Base-by-base conservation (phyloP, 2,113 vertebrate species). In the Oncorhynchus mykiss region DNA sequence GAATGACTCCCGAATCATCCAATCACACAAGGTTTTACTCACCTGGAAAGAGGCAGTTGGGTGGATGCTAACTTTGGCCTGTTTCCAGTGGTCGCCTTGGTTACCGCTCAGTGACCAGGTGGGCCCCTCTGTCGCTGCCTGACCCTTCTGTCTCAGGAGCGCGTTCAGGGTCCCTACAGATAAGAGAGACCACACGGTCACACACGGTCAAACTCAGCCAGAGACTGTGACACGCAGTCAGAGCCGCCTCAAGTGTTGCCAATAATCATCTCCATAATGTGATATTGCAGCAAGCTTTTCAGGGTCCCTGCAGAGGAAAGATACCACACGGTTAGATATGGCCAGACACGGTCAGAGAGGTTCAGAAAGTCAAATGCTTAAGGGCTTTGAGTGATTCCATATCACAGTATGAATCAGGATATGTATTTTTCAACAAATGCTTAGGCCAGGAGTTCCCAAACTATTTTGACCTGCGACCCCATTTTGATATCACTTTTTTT, bases 11-110 rank as follows among this genome's bases (percentile, higher is more conserved):
- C 1, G 5, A 62, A 22, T 62, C 59, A 2, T 62, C 59, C 20
- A 60, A 22, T 60, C 59, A 11, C 59, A 62, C 20, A 22, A 8
- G 20, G 22, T 22, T 11, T n/a, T n/a, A 13, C 39, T 93, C 90
- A 98, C 98, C 96, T 99, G 98, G 88, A 99, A 99, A 31, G 98
- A 96, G 59, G 96, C 90, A 0, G 94, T 96, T 22, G 98, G 97
- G 82, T 97, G 96, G 80, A 99, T 96, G 84, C 96, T 98, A 25
- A 99, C 93, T 20, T 96, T 97, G 75, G 97, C 97, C 80, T 97
- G 96, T 83, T 95, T 96, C 98, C 98, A 99, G 66, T 94, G 94
- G 69, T 99, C 96, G 1, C 96, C 97, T 89, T 99, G 98, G 78
- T 97, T 98, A 66, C 98, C 97, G 64, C 88, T 98, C 6, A 96